Evolutionary conservation across 2,113 vertebrate genomes (phyloP).

Genomic region (Carassius carassius): DNA sequence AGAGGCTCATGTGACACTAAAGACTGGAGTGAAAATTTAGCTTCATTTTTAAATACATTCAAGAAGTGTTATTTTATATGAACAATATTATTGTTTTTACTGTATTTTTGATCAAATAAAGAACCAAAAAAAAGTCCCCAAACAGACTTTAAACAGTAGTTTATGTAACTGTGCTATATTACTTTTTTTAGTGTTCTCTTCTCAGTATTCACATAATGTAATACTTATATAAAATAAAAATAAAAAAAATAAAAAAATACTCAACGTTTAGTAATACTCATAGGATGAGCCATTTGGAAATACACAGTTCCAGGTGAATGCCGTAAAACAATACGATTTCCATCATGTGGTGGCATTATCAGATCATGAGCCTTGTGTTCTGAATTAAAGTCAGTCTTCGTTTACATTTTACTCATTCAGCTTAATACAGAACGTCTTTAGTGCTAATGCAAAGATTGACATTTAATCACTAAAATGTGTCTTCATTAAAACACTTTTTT

Average conservation of each 20-base stretch:
- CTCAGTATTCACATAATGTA: background rate
- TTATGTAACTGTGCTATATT: background rate
- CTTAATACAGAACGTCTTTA: background rate
- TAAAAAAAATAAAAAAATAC: too few species aligned
- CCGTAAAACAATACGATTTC: background rate
- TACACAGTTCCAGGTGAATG: background rate
- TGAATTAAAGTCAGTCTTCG: background rate
- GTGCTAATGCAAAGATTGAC: background rate
- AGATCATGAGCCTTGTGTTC: background rate
- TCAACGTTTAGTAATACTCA: background rate
- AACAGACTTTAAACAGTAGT: background rate
- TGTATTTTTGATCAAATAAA: background rate
- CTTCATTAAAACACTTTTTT: background rate
- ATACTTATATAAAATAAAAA: too few species aligned
- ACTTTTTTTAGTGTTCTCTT: background rate
- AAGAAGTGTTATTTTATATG: background rate
- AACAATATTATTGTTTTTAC: background rate
- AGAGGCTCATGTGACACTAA: background rate
- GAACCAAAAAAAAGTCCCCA: too few species aligned
- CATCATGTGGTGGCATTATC: background rate
- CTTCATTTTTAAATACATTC: background rate
- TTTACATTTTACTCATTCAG: constrained; percentile 3
- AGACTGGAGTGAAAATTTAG: background rate
- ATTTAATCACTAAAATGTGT: background rate
- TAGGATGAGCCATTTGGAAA: background rate